Conservation (phyloP, 2,888 invertebrate species). For the Troglohyphantes excavatus region DNA sequence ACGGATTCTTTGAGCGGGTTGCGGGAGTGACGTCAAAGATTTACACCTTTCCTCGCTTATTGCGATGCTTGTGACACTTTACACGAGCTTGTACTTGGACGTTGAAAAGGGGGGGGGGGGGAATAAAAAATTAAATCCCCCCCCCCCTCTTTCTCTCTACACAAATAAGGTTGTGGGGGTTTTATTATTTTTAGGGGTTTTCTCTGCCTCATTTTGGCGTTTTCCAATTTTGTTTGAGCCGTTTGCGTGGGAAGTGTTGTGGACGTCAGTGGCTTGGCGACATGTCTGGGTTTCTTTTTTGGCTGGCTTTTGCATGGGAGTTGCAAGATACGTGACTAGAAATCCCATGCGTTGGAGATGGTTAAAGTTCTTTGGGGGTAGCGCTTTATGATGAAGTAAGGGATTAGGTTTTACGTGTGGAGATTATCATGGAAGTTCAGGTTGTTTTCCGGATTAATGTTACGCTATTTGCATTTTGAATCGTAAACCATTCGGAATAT, state of each 20-base stretch:
- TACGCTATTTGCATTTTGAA: no score
- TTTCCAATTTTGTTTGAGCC: conserved; percentile 57
- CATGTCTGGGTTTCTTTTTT: conserved; percentile 27
- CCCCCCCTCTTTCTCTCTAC: no score
- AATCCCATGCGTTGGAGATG: conserved; percentile 10
- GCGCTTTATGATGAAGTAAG: background rate
- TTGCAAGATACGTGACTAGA: conserved; percentile 13
- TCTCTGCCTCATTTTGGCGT: conserved; percentile 41
- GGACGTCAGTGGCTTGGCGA: conserved; percentile 43
- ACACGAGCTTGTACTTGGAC: conserved; percentile 54
- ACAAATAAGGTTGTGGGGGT: conserved; percentile 51
- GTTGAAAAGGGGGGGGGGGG: conserved; percentile 11
- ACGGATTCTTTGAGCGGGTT: conserved; percentile 55
- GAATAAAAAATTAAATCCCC: conserved; percentile 69
- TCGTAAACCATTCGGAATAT: no score
- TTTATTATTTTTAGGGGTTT: conserved; percentile 39
- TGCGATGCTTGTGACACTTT: conserved; percentile 70
- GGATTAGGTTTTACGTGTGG: background rate
- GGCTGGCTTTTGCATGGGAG: background rate
- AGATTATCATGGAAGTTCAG: background rate
- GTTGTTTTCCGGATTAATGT: no score
- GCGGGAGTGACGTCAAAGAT: conserved; percentile 57
- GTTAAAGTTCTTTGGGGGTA: background rate
- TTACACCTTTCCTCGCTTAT: conserved; percentile 73
- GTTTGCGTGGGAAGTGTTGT: conserved; percentile 26